These are phyloP conservation scores for Melanchra persicariae DNA, from an alignment of 2,888 invertebrate species.

Conservation along the genomic window DNA sequence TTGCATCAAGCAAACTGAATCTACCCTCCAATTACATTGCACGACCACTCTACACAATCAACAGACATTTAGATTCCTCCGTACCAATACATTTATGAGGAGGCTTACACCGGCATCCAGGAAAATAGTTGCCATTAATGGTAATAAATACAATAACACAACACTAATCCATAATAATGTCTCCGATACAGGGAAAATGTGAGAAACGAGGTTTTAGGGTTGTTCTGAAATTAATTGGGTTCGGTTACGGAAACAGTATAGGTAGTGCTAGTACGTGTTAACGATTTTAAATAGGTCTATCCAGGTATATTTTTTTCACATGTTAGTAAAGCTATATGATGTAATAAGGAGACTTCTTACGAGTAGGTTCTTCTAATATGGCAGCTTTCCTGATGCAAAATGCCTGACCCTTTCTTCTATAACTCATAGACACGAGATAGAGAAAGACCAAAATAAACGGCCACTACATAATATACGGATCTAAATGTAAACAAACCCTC, in stretches of 20 bases:
- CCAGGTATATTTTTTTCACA: not conserved
- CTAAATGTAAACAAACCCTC: slow-evolving; percentile 23
- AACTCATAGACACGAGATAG: too few relatives aligned
- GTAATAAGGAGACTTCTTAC: not conserved
- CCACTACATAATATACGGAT: not conserved
- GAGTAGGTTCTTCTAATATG: too few relatives aligned
- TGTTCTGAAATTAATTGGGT: slow-evolving; percentile 27
- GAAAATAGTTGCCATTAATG: slow-evolving; percentile 31
- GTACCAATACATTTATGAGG: slow-evolving; percentile 27
- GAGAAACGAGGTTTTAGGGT: slow-evolving; percentile 12
- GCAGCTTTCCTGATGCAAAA: too few relatives aligned
- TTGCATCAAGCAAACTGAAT: slow-evolving; percentile 56
- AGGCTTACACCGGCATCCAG: slow-evolving; percentile 6
- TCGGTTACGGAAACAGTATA: not conserved
- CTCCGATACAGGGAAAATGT: slow-evolving; percentile 39
- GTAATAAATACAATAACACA: slow-evolving; percentile 47
- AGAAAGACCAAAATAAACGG: not conserved
- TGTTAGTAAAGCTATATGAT: not conserved
- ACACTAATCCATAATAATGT: slow-evolving; percentile 46
- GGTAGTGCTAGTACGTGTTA: not conserved
- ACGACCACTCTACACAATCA: slow-evolving; percentile 16
- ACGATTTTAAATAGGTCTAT: not conserved
- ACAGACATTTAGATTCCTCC: slow-evolving; percentile 2
- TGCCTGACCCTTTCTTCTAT: too few relatives aligned
- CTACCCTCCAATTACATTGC: slow-evolving; percentile 32